phyloP scores from a whole-genome alignment of 1,140 invertebrate species.

The Acromyrmex charruanus region DNA sequence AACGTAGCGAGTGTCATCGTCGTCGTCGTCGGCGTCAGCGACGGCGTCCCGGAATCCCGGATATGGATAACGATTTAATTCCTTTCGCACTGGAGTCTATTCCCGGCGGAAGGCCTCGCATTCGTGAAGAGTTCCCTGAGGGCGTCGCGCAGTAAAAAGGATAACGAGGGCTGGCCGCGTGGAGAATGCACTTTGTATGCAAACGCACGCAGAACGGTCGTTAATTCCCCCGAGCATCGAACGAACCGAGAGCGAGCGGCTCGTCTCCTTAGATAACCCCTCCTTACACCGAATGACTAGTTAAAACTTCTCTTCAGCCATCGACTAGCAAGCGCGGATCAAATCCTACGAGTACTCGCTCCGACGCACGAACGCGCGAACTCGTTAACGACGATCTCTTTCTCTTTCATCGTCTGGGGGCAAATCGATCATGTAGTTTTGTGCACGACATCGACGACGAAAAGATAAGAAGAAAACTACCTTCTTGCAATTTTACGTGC shows the following conservation, averaged over 20 bases:
- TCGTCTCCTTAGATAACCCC: conserved; percentile 60
- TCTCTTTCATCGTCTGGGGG: not conserved
- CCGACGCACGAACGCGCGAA: not conserved
- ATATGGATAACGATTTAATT: conserved; percentile 63
- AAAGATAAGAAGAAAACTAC: not conserved
- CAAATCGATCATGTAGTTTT: not conserved
- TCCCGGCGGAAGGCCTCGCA: conserved; percentile 50
- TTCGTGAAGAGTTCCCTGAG: conserved; percentile 31
- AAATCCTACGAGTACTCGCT: conserved; percentile 14
- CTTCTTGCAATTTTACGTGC: not conserved
- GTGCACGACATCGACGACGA: not conserved
- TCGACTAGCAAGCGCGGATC: not conserved
- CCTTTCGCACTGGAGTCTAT: conserved; percentile 57
- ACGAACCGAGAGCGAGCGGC: conserved; percentile 56
- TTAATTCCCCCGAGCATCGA: conserved; percentile 65
- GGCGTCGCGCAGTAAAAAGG: conserved; percentile 64
- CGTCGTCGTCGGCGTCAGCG: conserved; percentile 27
- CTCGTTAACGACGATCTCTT: conserved; percentile 3
- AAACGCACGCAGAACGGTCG: conserved; percentile 68
- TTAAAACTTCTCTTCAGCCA: conserved; percentile 47
- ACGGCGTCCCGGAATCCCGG: conserved; percentile 46
- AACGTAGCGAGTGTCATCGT: not conserved
- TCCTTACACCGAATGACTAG: conserved; percentile 60
- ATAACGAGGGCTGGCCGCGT: conserved; percentile 65
- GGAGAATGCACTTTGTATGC: conserved; percentile 74